Percentiles rank a stretch among this genome's conserved stretches.
These are phyloP conservation scores for Busseola fusca DNA, from an alignment of 2,888 invertebrate genomes.

Conservation along the genomic window DNA sequence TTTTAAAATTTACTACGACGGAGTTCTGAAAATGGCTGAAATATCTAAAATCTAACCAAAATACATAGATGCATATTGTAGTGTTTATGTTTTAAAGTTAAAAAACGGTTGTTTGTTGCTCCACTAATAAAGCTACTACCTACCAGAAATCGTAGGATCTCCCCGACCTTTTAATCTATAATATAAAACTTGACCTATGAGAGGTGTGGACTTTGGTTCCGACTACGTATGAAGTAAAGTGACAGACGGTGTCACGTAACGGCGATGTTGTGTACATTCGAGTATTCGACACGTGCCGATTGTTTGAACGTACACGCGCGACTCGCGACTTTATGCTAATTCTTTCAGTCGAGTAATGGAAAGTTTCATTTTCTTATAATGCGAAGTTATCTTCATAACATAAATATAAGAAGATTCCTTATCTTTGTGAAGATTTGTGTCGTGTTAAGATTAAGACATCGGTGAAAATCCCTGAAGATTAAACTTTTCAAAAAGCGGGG, in stretches of 20 bases:
- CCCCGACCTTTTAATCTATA: neutral
- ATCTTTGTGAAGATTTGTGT: neutral
- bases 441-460: conserved; percentile 1
- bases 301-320: conserved; percentile 12
- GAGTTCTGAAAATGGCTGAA: neutral
- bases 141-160: neutral
- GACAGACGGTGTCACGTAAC: conserved; percentile 34
- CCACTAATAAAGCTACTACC: neutral
- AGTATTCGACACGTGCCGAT: conserved; percentile 33
- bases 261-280: conserved; percentile 23
- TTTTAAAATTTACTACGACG: neutral
- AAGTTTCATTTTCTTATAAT: neutral
- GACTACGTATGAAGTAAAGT: neutral
- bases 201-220: conserved; percentile 11
- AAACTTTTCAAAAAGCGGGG: neutral
- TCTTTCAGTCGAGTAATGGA: neutral
- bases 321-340: conserved; percentile 11
- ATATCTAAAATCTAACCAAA: neutral
- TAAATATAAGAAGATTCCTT: neutral
- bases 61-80: neutral
- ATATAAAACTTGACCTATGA: conserved; percentile 2
- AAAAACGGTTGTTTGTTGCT: neutral
- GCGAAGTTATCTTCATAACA: conserved; percentile 1
- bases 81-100: neutral
- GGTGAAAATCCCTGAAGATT: neutral